Evolutionary conservation across 2,797 vertebrate genomes (phyloP).

Genomic region (Sebastes matsubarae): DNA sequence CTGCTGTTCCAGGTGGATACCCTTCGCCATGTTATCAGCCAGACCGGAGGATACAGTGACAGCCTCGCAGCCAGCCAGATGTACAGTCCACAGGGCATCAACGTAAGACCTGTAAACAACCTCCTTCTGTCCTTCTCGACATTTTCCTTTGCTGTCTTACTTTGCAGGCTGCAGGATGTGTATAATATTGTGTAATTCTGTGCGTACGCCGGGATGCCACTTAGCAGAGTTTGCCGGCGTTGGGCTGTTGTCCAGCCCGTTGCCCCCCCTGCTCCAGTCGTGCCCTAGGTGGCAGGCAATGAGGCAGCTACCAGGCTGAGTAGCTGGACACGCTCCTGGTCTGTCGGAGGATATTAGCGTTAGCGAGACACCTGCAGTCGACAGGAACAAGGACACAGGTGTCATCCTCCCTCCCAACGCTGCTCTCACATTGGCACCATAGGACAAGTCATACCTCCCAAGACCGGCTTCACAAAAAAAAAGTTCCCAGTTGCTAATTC

Average conservation of each 20-base stretch:
- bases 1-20: conserved; percentile 96
- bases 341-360: conserved; percentile 90
- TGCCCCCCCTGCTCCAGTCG: conserved; percentile 75
- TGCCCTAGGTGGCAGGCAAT: conserved; percentile 84
- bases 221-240: conserved; percentile 83
- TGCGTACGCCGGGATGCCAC: conserved; percentile 75
- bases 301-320: conserved; percentile 81
- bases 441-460: conserved; percentile 36
- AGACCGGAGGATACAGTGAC: conserved; percentile 99
- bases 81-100: conserved; percentile 99
- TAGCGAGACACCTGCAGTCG: conserved; percentile 87
- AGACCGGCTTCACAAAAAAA: conserved; percentile 11
- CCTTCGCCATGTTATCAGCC: conserved; percentile 99
- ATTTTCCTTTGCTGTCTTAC: conserved; percentile 35
- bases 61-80: conserved; percentile 98
- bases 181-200: conserved; percentile 27
- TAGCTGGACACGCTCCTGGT: conserved; percentile 85
- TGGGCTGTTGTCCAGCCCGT: conserved; percentile 86
- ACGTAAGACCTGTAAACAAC: conserved; percentile 90
- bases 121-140: conserved; percentile 59
- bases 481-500: conserved; percentile 54
- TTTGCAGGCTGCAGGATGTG: conserved; percentile 73
- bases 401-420: conserved; percentile 77
- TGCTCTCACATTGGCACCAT: conserved; percentile 61
- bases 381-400: conserved; percentile 89